These are phyloP conservation scores for Addax nasomaculatus DNA, from an alignment of 2,113 vertebrate genomes.

Conservation along the genomic window DNA sequence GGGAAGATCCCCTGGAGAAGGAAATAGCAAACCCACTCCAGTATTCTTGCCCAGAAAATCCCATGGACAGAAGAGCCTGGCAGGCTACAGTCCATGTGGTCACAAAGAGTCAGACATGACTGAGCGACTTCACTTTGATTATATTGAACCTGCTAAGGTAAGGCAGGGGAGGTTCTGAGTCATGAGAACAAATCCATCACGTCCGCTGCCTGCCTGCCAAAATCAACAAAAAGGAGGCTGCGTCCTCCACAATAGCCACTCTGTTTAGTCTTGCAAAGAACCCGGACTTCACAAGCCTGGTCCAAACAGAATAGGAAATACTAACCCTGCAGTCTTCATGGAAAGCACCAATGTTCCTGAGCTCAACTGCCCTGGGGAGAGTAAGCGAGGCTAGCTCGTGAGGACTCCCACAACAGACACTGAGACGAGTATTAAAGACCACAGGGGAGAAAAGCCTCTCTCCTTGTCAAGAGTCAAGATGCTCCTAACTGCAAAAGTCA, in stretches of 20 bases:
- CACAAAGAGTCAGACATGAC: neutral
- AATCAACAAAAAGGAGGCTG: neutral
- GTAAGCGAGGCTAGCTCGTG: neutral
- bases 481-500: neutral
- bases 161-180: conserved; percentile 42
- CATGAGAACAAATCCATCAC: conserved; percentile 33
- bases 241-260: neutral
- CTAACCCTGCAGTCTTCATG: conserved; percentile 3
- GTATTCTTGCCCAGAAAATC: neutral
- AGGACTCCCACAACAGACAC: neutral
- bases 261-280: conserved; percentile 37
- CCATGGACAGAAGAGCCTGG: neutral
- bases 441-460: neutral
- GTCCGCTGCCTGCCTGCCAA: neutral
- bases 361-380: neutral
- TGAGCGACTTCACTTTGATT: neutral
- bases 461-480: neutral
- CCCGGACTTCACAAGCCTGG: neutral
- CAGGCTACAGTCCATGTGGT: neutral
- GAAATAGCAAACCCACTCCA: neutral
- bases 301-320: neutral
- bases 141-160: neutral
- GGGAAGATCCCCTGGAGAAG: neutral
- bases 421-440: neutral
- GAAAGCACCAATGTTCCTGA: conserved; percentile 36